Base-by-base conservation (phyloP, 2,888 invertebrate genomes). In the Philereme vetulata region DNA sequence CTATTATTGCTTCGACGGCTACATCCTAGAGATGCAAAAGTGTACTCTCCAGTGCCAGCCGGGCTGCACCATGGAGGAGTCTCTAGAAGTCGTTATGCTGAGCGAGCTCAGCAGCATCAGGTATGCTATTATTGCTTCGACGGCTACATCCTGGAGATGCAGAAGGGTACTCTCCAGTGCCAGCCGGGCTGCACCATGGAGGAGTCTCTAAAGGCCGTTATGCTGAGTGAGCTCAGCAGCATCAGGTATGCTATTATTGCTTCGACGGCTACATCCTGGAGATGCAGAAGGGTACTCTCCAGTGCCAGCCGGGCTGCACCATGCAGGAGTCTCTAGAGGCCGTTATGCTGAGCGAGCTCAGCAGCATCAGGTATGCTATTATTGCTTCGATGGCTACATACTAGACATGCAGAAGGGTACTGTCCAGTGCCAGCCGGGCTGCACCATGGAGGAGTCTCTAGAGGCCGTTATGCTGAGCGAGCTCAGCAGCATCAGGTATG, bases 181-280 rank as follows among this genome's bases (percentile, higher is more conserved):
- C 97, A 98, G 83, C 98, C 98, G 0, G 99, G 99, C 48, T 98
- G 97, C 81, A 94, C 96, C n/a, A 95, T 96, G 70, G 98, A 98
- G 81, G 97, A 99, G 90, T 96, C 97, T 0, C 90, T 98, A 5
- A 99, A 99, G 84, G 96, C 97, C 4, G 94, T 97, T 53, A 98
- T 99, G 91, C 91, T 99, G 57, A 96, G 95, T 81, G 98, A 98
- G 81, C 92, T 99, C 56, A 99, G 99, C 60, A 97, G 96, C 60
- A 98, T 99, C 88, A 78, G 90, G 90, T 87, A n/a, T n/a, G n/a
- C n/a, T n/a, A n/a, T n/a, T n/a, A n/a, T n/a, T n/a, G n/a, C n/a
- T n/a, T n/a, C n/a, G 96, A 97, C 72, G 96, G 96, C 56, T 98
- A 96, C 78, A 99, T 99, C 73, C 85, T 94, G 56, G 95, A 97